Evolutionary conservation across 2,888 invertebrate species (phyloP), one percentile per base, ranked within the genome.

Genomic region (Monopis laevigella): DNA sequence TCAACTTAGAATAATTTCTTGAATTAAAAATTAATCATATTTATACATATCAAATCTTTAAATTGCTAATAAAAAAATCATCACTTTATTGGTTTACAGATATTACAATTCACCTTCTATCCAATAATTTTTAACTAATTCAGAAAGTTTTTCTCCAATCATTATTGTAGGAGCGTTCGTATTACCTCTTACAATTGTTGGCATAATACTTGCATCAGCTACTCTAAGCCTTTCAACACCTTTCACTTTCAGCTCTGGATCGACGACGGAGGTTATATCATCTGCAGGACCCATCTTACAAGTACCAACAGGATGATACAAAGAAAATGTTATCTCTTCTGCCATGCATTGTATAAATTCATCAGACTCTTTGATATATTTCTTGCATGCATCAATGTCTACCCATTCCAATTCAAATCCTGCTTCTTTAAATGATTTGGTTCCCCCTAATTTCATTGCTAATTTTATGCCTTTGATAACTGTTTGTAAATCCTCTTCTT

Each of bases 221-320:
- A 87, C 86, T 41, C 88, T 65, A 2, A 88, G 50, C 0, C 77
- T 66, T 45, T 74, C 49, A 0, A 85, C 59, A 1, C 82, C 82
- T 13, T 75, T 72, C 0, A 87, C 85, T 19, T 65, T 80, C 0
- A 87, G 56, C 41, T 75, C 69, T n/a, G 80, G 59, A 51, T 86
- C 82, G 1, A 87, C 85, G 0, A 87, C 86, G 0, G 86, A 64
- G 7, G 51, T 55, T 0, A 59, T 49, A 49, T 81, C 81, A 6
- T 43, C 51, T 2, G 53, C 51, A 0, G 83, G 77, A 2, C 87
- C 87, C 88, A 88, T 88, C 60, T 80, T 86, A 0, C 74, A 74
- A 1, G 86, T 84, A 38, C 90, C 84, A 2, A 84, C 83, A 1
- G 90, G 90, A 65, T 92, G 91, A 52, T 89, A 91, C 28, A 90